A percentile compares a stretch with the other conserved stretches of the same genome.
Conservation (phyloP, 2,888 invertebrate genomes). For the Spodoptera exigua region DNA sequence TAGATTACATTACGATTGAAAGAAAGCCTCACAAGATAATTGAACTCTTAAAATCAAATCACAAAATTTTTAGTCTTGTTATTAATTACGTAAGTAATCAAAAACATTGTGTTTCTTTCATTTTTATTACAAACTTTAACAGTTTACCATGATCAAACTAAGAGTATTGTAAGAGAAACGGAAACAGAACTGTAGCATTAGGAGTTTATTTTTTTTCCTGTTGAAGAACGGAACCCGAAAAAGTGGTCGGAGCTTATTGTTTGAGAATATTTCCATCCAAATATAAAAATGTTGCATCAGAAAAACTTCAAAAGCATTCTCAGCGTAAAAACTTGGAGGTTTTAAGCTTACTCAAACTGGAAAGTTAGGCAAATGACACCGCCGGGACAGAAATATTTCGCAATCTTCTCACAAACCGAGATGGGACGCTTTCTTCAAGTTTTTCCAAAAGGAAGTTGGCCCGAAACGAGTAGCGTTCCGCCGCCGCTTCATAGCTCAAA, state of each 20-base stretch:
- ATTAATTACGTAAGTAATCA: too few relatives aligned
- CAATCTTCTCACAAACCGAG: constrained; percentile 79
- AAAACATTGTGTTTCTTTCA: too few relatives aligned
- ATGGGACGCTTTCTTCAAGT: constrained; percentile 77
- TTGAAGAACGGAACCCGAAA: too few relatives aligned
- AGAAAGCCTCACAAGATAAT: too few relatives aligned
- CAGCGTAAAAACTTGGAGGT: constrained; percentile 75
- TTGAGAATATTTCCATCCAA: constrained; percentile 64
- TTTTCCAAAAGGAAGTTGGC: constrained; percentile 76
- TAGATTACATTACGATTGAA: too few relatives aligned
- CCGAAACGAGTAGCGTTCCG: constrained; percentile 68
- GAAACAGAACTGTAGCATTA: too few relatives aligned
- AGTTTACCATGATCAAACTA: too few relatives aligned
- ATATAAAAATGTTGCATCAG: constrained; percentile 73
- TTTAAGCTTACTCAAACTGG: constrained; percentile 84
- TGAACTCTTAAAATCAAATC: too few relatives aligned
- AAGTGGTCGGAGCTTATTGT: constrained; percentile 66
- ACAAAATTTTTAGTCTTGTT: too few relatives aligned
- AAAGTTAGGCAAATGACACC: constrained; percentile 86
- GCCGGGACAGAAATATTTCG: constrained; percentile 82
- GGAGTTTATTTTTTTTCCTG: too few relatives aligned
- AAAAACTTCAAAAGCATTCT: constrained; percentile 69
- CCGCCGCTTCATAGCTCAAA: constrained; percentile 63
- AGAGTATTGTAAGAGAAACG: too few relatives aligned
- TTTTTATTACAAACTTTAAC: too few relatives aligned